Evolutionary conservation across 2,797 vertebrate species (phyloP).

Genomic region (Tiaroga cobitis): DNA sequence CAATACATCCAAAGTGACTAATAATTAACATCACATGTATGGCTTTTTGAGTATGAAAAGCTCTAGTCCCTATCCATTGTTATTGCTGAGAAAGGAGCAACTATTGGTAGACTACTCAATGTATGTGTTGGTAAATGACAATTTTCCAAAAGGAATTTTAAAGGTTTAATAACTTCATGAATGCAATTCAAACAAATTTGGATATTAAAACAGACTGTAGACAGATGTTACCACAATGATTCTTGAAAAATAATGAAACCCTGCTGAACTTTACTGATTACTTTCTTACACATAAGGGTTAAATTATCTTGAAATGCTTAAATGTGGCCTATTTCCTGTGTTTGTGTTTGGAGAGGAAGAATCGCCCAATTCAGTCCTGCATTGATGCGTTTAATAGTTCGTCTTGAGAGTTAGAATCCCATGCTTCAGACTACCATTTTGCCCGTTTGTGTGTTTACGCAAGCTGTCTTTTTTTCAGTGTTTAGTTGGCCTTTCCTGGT

Average conservation of each 20-base stretch:
- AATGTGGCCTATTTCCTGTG: conserved; percentile 56
- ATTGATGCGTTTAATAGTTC: conserved; percentile 45
- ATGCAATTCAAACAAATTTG: neutral
- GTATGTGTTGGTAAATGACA: neutral
- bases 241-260: conserved; percentile 7
- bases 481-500: conserved; percentile 51
- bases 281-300: conserved; percentile 7
- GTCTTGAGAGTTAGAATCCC: conserved; percentile 18
- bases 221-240: neutral
- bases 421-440: conserved; percentile 39
- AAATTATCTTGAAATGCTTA: conserved; percentile 29
- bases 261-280: neutral
- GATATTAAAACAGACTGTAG: neutral
- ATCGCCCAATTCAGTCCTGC: conserved; percentile 30
- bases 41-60: neutral
- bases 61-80: neutral
- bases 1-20: neutral
- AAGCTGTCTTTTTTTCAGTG: conserved; percentile 19
- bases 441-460: conserved; percentile 54
- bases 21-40: neutral
- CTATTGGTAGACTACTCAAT: neutral
- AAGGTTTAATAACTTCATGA: neutral
- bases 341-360: conserved; percentile 41
- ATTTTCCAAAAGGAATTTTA: neutral
- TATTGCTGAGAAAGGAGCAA: neutral